phyloP scores from a whole-genome alignment of 1,140 invertebrate genomes.

The Listronotus oregonensis region DNA sequence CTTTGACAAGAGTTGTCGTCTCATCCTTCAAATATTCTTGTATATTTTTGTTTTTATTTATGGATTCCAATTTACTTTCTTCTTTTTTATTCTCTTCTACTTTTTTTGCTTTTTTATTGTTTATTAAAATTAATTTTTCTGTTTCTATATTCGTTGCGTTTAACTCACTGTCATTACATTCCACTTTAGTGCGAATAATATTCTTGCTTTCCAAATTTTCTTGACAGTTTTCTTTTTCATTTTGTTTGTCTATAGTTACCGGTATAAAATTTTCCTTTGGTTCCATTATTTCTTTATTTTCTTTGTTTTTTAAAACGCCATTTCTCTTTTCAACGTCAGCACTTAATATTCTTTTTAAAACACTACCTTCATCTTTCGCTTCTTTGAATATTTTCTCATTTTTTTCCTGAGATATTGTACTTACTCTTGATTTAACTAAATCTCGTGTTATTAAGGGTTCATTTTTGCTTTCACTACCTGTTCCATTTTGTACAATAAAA shows the following conservation, averaged over 20 bases:
- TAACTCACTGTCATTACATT: too few species aligned
- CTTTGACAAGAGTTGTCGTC: too few species aligned
- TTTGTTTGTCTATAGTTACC: background rate
- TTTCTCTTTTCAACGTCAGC: too few species aligned
- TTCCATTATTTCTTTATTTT: background rate
- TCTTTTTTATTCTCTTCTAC: too few species aligned
- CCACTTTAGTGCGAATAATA: too few species aligned
- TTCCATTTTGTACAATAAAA: background rate
- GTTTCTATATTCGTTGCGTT: too few species aligned
- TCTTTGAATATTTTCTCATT: background rate
- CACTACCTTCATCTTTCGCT: background rate
- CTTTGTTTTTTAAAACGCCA: background rate
- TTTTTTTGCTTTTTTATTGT: background rate
- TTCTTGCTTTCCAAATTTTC: background rate
- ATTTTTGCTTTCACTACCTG: background rate
- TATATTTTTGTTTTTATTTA: too few species aligned
- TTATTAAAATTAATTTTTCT: too few species aligned
- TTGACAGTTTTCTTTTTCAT: background rate
- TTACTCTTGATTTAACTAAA: conserved; percentile 17
- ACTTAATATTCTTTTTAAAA: background rate
- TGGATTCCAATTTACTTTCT: too few species aligned
- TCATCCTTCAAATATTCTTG: too few species aligned
- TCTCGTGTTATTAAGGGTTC: background rate
- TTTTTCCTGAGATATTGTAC: background rate
- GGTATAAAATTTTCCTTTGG: background rate